Evolutionary conservation across 2,888 invertebrate genomes (phyloP), one percentile per base, ranked within the genome.

Genomic region (Cepaea hortensis): DNA sequence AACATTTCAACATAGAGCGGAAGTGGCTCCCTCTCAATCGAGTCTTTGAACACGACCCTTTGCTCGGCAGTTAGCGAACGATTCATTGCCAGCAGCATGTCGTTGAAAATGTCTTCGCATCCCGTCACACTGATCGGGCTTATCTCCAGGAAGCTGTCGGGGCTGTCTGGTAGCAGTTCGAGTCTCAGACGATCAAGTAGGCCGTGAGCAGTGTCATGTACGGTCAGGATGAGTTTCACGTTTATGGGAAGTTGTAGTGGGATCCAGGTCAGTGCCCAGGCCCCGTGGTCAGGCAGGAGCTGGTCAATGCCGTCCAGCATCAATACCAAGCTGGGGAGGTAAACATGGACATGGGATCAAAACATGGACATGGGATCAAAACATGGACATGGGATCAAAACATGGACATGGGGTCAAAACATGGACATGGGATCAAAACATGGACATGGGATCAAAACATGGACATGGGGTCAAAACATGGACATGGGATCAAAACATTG

Each of bases 171-270:
- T 61, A 82, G 70, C 61, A 91, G 87, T 18, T 92, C 91, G n/a
- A 88, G 88, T 82, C 88, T 86, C 48, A 93, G 85, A 62, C 88
- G 88, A 4, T 90, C 88, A 7, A 92, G 86, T 20, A 93, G 89
- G 35, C 89, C 88, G 62, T 92, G 89, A 50, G 89, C 84, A n/a
- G 88, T 88, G 7, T 91, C 88, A 23, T 91, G 88, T 46, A 72
- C 91, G 18, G 93, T 91, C 9, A 94, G 72, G 70, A 94, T 88
- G 6, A 94, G 88, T 89, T 93, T 93, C 2, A 94, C 92, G 89
- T 94, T 93, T n/a, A 88, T 82, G 11, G 90, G 91, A 65, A 94
- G 88, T 20, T 87, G 79, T 3, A 70, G 65, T n/a, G 94, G 93
- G 18, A 94, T 84, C 94, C 94, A 94, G 35, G 89, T 80, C 90